phyloP scores from a whole-genome alignment of 2,888 invertebrate genomes.

The Steinernema hermaphroditum region DNA sequence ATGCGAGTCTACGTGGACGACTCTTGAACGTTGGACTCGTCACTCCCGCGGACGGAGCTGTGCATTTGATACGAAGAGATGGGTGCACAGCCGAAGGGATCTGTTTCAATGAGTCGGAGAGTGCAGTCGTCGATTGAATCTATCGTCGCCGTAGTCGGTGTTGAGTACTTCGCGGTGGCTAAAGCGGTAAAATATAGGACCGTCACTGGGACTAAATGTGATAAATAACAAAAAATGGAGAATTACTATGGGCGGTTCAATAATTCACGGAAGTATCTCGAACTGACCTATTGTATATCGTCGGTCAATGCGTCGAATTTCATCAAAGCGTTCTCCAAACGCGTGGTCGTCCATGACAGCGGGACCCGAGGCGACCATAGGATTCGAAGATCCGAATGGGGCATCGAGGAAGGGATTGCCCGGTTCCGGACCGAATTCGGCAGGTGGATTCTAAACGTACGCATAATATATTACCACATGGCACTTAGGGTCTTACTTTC shows the following conservation, averaged over 20 bases:
- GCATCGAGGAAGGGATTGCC: constrained; percentile 23
- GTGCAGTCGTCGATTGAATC: constrained; percentile 23
- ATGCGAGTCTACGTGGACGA: not conserved
- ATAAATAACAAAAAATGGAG: too few relatives aligned
- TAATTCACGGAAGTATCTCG: not conserved
- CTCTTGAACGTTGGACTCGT: not conserved
- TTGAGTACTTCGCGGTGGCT: constrained; percentile 11
- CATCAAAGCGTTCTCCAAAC: constrained; percentile 49
- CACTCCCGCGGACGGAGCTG: constrained; percentile 11
- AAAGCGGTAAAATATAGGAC: not conserved
- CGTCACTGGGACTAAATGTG: too few relatives aligned
- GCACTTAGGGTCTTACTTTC: too few relatives aligned
- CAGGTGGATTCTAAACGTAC: not conserved
- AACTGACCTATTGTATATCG: constrained; percentile 31
- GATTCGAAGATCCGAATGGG: constrained; percentile 48
- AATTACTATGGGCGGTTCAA: too few relatives aligned
- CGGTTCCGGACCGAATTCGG: not conserved
- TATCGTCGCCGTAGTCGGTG: not conserved
- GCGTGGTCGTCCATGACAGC: constrained; percentile 46
- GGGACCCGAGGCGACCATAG: constrained; percentile 43
- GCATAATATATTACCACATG: not conserved
- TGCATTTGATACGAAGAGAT: constrained; percentile 25
- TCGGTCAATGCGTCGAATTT: constrained; percentile 40
- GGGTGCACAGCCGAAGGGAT: constrained; percentile 25
- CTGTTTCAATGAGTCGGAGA: not conserved